A percentile compares a stretch with the other conserved stretches of the same genome.
Conservation (phyloP, 2,888 invertebrate species). For the Ophraella communa region DNA sequence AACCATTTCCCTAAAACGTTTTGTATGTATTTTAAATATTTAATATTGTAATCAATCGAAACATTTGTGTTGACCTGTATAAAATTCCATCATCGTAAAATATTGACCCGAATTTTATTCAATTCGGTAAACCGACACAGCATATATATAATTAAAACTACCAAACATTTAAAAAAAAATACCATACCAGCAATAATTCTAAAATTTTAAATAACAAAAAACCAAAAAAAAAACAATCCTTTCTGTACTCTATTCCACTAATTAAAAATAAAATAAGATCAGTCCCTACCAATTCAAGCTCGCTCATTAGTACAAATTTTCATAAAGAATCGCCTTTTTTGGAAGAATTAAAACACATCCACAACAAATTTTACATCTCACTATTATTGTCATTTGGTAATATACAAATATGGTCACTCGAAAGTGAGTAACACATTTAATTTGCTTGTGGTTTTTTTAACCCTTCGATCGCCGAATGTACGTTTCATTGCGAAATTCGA, state of each 20-base stretch:
- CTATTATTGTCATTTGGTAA: constrained; percentile 2
- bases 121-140: not conserved
- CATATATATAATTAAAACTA: not conserved
- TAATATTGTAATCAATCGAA: too few species aligned
- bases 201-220: not conserved
- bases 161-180: not conserved
- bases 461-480: not conserved
- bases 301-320: constrained; percentile 14
- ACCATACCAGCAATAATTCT: not conserved
- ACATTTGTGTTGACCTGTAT: too few species aligned
- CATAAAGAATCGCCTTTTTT: not conserved
- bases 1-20: too few species aligned
- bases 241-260: constrained; percentile 1
- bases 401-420: not conserved
- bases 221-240: constrained; percentile 5
- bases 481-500: constrained; percentile 16
- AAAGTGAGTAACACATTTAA: not conserved
- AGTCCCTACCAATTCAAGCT: constrained; percentile 19
- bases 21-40: too few species aligned
- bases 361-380: constrained; percentile 15
- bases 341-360: not conserved
- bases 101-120: too few species aligned
- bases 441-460: not conserved
- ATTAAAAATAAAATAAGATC: not conserved
- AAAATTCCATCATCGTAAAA: too few species aligned